Evolutionary conservation across 2,888 invertebrate genomes (phyloP), one percentile per base, ranked within the genome.

Genomic region (Agriopis leucophaearia): DNA sequence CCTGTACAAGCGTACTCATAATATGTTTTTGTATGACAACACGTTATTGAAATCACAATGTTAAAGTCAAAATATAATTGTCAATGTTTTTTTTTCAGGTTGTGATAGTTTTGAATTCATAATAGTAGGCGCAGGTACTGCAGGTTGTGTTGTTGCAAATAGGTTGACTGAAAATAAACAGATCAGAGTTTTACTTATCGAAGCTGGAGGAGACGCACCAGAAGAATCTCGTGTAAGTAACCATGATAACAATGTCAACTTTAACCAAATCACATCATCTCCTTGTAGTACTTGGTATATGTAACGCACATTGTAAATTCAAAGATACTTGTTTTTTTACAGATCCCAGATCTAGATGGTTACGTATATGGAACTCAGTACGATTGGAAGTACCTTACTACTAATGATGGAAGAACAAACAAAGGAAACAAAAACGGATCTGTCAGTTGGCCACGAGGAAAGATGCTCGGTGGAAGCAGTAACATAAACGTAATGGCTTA

Each of bases 331-430:
- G 8, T 48, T 16, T 56, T 44, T 12, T 27, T 76, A 42, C 67
- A 88, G 87, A 69, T 88, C 64, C 88, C 88, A 47, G 66, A 57
- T 9, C 45, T 83, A 8, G 68, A 77, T 15, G 62, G 38, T 18
- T 35, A 44, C 0, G 45, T 87, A 16, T 76, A 38, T 18, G 48
- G 95, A 76, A 91, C 82, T 8, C 64, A 75, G 79, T 88, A 97
- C 64, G 97, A 98, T 83, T 98, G 98, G 97, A 95, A 96, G 81
- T 98, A 97, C 84, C 96, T 96, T 83, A 97, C 97, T 0, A 96
- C 97, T 78, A 96, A 97, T 0, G 96, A 96, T 81, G 96, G 96
- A 38, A 95, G 94, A 54, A 94, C 95, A 0, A 97, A 97, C 82
- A 89, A 96, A 78, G 97, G 96, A 95, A 89, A 88, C 48, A 76